Percentiles rank a stretch among this genome's conserved stretches.
Evolutionary conservation across 2,113 vertebrate genomes (phyloP).

Genomic region (Podilymbus podiceps): DNA sequence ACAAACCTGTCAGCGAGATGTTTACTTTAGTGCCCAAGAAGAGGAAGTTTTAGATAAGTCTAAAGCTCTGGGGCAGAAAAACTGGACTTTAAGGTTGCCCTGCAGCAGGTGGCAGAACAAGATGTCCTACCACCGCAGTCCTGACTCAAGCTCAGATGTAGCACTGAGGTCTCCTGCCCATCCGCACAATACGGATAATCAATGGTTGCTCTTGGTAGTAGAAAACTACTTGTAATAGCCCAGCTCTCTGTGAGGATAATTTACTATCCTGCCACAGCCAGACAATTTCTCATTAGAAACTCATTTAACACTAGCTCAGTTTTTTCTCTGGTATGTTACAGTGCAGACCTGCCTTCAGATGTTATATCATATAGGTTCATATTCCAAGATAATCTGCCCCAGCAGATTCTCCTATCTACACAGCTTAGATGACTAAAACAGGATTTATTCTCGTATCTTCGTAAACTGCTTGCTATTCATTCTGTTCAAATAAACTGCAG

Average conservation of each 20-base stretch:
- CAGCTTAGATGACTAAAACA: not conserved
- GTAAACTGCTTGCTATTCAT: not conserved
- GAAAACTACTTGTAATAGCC: not conserved
- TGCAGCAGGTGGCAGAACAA: not conserved
- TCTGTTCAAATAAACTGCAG: not conserved
- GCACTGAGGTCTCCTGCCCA: not conserved
- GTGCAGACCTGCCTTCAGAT: not conserved
- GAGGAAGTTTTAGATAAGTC: not conserved
- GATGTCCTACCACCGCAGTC: not conserved
- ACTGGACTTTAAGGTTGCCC: not conserved
- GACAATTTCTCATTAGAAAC: not conserved
- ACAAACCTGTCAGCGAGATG: not conserved
- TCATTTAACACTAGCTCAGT: slow-evolving; percentile 11
- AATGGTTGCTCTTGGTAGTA: not conserved
- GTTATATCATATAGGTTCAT: not conserved
- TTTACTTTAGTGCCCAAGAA: not conserved
- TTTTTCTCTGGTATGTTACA: not conserved
- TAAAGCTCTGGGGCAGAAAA: not conserved
- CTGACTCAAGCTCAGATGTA: not conserved
- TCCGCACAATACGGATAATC: not conserved
- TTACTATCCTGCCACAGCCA: not conserved
- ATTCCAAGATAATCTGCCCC: not conserved
- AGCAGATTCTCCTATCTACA: not conserved
- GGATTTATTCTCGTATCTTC: not conserved
- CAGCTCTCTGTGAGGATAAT: not conserved